Conservation (phyloP, 2,797 vertebrate genomes). For the Anguilla anguilla region DNA sequence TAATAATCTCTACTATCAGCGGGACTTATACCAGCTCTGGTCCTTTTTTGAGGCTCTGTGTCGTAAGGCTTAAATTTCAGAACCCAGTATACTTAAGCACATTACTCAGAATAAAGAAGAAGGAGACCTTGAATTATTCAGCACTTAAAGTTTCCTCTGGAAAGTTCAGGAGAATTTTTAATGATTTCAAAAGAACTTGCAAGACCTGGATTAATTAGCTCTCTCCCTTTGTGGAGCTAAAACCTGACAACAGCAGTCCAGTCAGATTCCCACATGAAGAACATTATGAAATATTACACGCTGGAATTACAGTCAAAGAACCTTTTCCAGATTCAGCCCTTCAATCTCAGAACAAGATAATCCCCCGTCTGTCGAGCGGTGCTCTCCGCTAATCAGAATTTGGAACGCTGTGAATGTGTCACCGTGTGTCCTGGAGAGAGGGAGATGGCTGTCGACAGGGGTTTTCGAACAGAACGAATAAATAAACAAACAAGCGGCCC, state of each 20-base stretch:
- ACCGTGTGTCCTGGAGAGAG: conserved; percentile 26
- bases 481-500: conserved; percentile 44
- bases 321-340: conserved; percentile 73
- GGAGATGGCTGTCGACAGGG: conserved; percentile 36
- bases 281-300: conserved; percentile 80
- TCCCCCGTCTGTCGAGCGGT: conserved; percentile 69
- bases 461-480: conserved; percentile 38
- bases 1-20: conserved; percentile 46
- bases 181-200: conserved; percentile 54
- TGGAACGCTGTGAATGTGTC: conserved; percentile 42
- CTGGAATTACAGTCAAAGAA: conserved; percentile 77
- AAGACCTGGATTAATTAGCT: conserved; percentile 71
- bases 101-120: conserved; percentile 44
- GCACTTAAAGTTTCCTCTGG: conserved; percentile 27
- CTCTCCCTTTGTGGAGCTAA: conserved; percentile 71
- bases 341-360: conserved; percentile 75
- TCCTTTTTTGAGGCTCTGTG: conserved; percentile 27
- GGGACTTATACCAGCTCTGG: conserved; percentile 41
- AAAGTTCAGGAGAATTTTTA: conserved; percentile 43
- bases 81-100: conserved; percentile 44
- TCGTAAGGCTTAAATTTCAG: conserved; percentile 46
- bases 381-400: conserved; percentile 75
- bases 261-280: conserved; percentile 57
- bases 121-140: conserved; percentile 39
- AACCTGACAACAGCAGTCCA: conserved; percentile 73